Base-by-base conservation (phyloP, 2,113 vertebrate species). In the Amphiprion percula region DNA sequence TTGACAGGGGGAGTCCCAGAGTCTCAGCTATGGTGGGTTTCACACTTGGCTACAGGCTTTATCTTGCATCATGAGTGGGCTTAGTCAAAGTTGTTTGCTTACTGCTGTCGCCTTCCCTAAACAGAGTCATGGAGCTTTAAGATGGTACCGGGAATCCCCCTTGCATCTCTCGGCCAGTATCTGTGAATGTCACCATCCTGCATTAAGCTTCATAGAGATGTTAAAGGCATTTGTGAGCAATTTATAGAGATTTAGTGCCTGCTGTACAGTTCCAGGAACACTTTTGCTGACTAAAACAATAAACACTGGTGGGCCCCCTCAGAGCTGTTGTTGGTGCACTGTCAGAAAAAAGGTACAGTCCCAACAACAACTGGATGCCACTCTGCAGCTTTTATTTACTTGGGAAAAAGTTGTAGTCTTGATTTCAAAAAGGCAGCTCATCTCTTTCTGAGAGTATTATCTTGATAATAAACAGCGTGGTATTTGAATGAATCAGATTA, bases 51-150 rank as follows among this genome's bases (percentile, higher is more conserved):
- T 60, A 65, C 16, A 82, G 63, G 41, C 56, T 65, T 85, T 81
- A 90, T 89, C 83, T 89, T 8, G 14, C 58, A 74, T 77, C 80
- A 69, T 75, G 82, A 90, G 90, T 88, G 86, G 90, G 88, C 73
- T 87, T 30, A 67, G 71, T 77, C 54, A 66, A 53, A 77, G 59
- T 41, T 74, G 66, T 68, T 75, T 74, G 53, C 56, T 30, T 60
- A 15, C 12, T 1, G 24, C 41, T 30, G 59, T 62, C 15, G n/a
- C 74, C 39, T 74, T 82, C 63, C 68, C 65, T 83, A 46, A 80
- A 75, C 68, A 72, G 63, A 10, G 33, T 72, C 41, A 62, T 8
- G 72, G 19, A 53, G 39, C 56, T 28, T 54, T 24, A 68, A 33
- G 30, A 41, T 82, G 74, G 30, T 62, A 69, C 0, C 10, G 82